Conservation (phyloP, 2,797 vertebrate species). For the Tragelaphus oryx region DNA sequence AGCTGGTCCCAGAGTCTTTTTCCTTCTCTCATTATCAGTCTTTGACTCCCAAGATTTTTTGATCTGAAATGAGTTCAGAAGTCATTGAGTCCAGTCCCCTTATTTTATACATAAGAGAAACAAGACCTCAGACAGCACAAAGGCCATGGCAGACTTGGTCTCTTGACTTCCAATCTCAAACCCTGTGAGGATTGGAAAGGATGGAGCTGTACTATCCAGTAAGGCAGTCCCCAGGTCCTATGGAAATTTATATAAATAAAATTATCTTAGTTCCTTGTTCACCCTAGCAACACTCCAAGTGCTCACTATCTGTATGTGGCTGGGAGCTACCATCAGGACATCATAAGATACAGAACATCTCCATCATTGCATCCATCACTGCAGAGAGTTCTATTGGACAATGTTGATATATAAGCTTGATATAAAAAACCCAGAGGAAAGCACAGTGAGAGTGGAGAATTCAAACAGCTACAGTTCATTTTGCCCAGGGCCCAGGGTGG, state of each 20-base stretch:
- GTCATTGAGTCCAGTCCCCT: background rate
- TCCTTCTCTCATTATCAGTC: background rate
- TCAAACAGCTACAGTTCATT: background rate
- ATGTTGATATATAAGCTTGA: background rate
- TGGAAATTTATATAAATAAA: background rate
- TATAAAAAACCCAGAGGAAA: background rate
- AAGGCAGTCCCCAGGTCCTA: background rate
- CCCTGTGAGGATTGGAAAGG: background rate
- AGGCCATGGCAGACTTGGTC: background rate
- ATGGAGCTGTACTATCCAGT: background rate
- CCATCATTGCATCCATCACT: background rate
- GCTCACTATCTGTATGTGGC: background rate
- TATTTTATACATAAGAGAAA: background rate
- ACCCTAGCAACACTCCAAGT: background rate
- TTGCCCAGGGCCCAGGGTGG: background rate
- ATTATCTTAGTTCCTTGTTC: background rate
- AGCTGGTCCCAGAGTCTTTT: background rate
- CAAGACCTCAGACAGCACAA: background rate
- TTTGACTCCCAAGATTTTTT: background rate
- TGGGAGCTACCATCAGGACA: background rate
- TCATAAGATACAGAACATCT: background rate
- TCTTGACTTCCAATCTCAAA: background rate
- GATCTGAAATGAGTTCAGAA: slow-evolving; percentile 2
- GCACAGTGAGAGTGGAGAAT: background rate
- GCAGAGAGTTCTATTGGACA: background rate